phyloP scores from a whole-genome alignment of 2,113 vertebrate species.

The Etheostoma cragini region DNA sequence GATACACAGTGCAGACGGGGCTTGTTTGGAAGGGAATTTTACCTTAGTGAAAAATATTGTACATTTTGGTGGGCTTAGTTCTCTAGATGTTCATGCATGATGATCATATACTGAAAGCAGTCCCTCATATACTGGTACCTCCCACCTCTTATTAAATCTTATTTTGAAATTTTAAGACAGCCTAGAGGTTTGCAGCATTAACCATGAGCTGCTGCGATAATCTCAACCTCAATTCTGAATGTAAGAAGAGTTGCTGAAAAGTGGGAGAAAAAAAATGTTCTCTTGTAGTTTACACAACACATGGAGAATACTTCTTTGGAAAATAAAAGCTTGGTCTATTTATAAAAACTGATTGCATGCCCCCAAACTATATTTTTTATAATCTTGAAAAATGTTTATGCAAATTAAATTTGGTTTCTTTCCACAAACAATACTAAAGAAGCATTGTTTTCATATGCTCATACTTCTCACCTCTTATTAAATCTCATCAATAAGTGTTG shows the following conservation, averaged over 20 bases:
- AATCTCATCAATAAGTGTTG: background rate
- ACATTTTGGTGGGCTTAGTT: background rate
- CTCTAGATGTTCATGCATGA: background rate
- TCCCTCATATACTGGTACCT: background rate
- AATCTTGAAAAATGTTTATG: constrained; percentile 1
- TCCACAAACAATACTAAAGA: background rate
- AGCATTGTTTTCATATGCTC: background rate
- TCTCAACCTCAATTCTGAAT: constrained; percentile 3
- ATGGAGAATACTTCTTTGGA: background rate
- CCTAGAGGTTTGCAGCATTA: background rate
- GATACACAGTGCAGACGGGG: background rate
- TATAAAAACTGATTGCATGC: background rate
- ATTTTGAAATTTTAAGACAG: background rate
- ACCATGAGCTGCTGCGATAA: background rate
- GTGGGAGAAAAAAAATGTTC: constrained; percentile 10
- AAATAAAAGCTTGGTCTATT: constrained; percentile 18
- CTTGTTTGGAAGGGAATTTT: background rate
- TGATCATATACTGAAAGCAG: background rate
- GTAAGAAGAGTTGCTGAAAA: background rate
- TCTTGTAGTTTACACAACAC: background rate
- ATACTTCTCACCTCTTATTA: background rate
- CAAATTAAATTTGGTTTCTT: constrained; percentile 12
- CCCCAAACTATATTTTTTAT: constrained; percentile 5
- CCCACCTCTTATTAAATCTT: background rate
- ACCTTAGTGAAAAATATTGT: background rate